These are phyloP conservation scores for Nettapus auritus DNA, from an alignment of 2,113 vertebrate species.

Conservation along the genomic window DNA sequence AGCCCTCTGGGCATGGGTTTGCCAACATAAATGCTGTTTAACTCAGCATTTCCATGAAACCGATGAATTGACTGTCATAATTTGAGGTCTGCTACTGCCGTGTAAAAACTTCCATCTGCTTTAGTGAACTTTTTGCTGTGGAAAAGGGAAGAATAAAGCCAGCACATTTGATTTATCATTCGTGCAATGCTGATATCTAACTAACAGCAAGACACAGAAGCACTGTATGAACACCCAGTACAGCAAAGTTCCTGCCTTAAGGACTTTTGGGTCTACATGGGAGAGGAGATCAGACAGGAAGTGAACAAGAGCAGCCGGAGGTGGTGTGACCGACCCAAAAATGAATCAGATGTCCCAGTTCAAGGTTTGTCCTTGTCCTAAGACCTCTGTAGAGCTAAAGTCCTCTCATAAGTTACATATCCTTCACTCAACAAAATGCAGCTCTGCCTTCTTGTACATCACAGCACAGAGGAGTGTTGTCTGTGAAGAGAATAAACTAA, in stretches of 20 bases:
- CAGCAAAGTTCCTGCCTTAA: neutral
- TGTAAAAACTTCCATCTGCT: neutral
- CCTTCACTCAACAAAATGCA: neutral
- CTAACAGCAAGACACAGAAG: neutral
- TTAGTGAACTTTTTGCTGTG: neutral
- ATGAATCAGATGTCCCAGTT: neutral
- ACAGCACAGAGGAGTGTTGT: neutral
- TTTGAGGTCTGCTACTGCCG: neutral
- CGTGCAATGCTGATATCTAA: neutral
- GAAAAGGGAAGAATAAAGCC: neutral
- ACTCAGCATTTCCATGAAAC: neutral
- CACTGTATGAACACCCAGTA: neutral
- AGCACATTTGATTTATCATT: neutral
- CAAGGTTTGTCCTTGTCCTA: neutral
- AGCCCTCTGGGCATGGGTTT: neutral
- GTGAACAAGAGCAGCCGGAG: neutral
- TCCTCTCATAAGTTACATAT: neutral
- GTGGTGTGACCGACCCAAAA: neutral
- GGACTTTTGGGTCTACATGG: fast-evolving
- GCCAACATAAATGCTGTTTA: slow-evolving; percentile 4
- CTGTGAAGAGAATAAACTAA: neutral
- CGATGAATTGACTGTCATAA: neutral
- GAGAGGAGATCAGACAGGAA: neutral
- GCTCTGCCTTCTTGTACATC: neutral
- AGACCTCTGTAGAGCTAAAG: neutral